Evolutionary conservation across 2,113 vertebrate genomes (phyloP), one percentile per base, ranked within the genome.

Genomic region (Hydropotes inermis): DNA sequence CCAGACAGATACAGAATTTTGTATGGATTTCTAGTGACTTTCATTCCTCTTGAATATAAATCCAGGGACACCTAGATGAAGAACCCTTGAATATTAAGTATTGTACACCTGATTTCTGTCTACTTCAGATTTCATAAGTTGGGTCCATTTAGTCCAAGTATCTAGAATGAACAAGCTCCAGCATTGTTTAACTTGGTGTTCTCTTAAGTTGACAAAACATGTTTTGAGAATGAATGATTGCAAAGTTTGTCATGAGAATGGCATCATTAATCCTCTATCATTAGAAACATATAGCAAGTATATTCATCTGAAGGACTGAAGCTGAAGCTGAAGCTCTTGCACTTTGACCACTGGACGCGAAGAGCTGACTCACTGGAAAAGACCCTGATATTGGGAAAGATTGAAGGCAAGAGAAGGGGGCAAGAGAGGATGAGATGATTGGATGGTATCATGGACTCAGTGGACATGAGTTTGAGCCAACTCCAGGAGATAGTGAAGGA

Each of bases 311-410:
- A 76, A 76, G 70, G 39, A 43, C 39, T 76, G 39, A 43, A 11
- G 39, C 12, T 43, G 39, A 43, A 76, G 36, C 39, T 76, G 70
- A 76, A 76, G 23, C 23, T 43, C 70, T 39, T 43, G 15, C 43
- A 43, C 23, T 43, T 27, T 15, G 70, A 23, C 12, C 70, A 76
- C 23, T 0, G 0, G 39, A 76, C 0, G 3, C 6, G 0, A 14
- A 43, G 39, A 76, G 70, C 12, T 27, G 23, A 43, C 70, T 43
- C 23, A 39, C 27, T 76, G 70, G 39, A 43, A 43, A 76, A 76
- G 70, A 43, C 39, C 70, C 70, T 76, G 70, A 43, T 43, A 39
- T 7, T 43, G 23, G 39, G 13, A 76, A 76, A 27, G 23, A 76
- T 1, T 43, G 39, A 76, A 43, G 23, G 70, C 70, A 25, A 76